Base-by-base conservation (phyloP, 2,797 vertebrate genomes). In the Nasua narica region DNA sequence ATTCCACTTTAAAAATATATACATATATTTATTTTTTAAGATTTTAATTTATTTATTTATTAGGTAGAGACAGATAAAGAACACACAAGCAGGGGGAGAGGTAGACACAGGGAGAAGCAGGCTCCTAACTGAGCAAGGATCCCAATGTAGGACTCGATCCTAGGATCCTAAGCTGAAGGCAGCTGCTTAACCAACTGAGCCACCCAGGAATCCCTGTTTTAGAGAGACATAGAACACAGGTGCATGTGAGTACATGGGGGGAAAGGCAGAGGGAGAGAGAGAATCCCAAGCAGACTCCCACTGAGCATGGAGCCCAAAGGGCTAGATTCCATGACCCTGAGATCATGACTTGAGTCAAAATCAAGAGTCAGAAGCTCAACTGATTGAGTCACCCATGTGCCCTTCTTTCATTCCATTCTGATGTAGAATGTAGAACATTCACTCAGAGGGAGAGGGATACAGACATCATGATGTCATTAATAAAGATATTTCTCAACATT, bases 201-300 rank as follows among this genome's bases (percentile, higher is more conserved):
- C 40, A 40, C 40, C 40, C 6, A 40, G 40, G 40, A 3, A 40
- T 40, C 40, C 40, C 40, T 40, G 6, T 6, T 40, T 40, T 6
- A 40, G 65, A 67, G 16, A 35, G n/a, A 35, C 32, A 35, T 18
- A 67, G 65, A 67, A 35, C 60, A 35, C n/a, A 19, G n/a, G 18
- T 35, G 8, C 0, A 5, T 10, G n/a, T 4, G 29, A 62, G n/a
- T 19, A 8, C 3, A 5, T 35, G 18, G 9, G 18, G 8, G 8
- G 18, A 19, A n/a, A 29, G n/a, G 14, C n/a, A 35, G 18, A 35
- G 15, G 16, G n/a, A 67, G 65, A 67, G 32, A 67, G 9, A 67
- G n/a, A 35, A 35, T 35, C 65, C n/a, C n/a, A 35, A 35, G 18
- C 65, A 19, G 3, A 67, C 65, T 10, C 65, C 65, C 18, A 19